Conservation (phyloP, 2,113 vertebrate species). For the Riparia riparia region DNA sequence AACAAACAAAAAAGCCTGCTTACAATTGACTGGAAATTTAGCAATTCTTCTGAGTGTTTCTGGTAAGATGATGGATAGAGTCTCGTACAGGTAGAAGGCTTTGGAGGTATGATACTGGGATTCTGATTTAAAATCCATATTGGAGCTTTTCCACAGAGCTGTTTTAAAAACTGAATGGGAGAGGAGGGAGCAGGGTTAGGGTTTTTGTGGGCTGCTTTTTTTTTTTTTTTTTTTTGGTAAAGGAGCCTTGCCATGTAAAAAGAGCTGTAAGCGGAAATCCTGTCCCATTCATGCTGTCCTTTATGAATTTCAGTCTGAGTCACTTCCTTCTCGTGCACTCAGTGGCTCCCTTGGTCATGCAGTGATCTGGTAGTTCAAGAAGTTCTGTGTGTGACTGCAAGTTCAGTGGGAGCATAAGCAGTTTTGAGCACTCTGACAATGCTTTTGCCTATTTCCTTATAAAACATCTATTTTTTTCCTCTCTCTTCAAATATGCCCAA, state of each 20-base stretch:
- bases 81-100: not conserved
- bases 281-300: constrained; percentile 64
- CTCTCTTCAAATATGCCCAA: not conserved
- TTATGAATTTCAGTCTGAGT: constrained; percentile 62
- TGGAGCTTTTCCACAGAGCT: not conserved
- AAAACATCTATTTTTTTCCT: not conserved
- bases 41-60: not conserved
- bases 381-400: not conserved
- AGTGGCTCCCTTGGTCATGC: constrained; percentile 36
- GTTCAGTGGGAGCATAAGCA: not conserved
- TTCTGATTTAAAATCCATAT: not conserved
- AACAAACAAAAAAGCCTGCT: not conserved
- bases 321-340: constrained; percentile 55
- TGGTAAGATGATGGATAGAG: not conserved
- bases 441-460: not conserved
- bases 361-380: not conserved
- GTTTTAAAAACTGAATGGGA: not conserved
- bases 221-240: not conserved
- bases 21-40: not conserved
- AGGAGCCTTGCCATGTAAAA: constrained; percentile 19
- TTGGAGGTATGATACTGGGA: not conserved
- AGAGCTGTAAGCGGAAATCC: constrained; percentile 59
- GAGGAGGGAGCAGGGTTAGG: not conserved
- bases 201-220: not conserved
- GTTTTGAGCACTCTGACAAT: not conserved